Evolutionary conservation across 2,888 invertebrate species (phyloP), one percentile per base, ranked within the genome.

Genomic region (Apamea epomidion): DNA sequence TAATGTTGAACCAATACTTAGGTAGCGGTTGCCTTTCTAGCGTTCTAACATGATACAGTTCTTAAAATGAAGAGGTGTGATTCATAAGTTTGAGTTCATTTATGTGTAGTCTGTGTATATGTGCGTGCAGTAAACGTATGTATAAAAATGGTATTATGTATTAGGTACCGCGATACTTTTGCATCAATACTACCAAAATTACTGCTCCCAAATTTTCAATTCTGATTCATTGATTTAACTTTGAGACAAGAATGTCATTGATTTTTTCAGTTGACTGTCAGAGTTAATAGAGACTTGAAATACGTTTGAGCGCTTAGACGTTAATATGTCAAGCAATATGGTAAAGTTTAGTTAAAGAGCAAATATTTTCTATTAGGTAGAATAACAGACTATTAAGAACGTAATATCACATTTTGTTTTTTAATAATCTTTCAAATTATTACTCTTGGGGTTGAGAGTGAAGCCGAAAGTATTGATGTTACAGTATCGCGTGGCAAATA

Each of bases 1-100:
- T 76, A 65, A 79, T 65, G 78, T 72, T n/a, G 2, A 85, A 77
- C 54, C 37, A 78, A 82, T 76, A 51, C 18, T 86, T 64, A 79
- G 78, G 79, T 87, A 88, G 84, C 82, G 84, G 60, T 73, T 82
- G 81, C 7, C 76, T 87, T 81, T 71, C 68, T 71, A 80, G 78
- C 79, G 65, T 75, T 67, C 37, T 77, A 65, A 79, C 25, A 74
- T 70, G 58, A 74, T 73, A 71, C 10, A 48, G 25, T 71, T 83
- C 58, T 51, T 79, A 60, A 79, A 85, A 67, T 67, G 54, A 79
- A 68, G 32, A 58, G 54, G 37, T 79, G 65, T 74, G 73, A 71
- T 80, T 84, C 84, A 86, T 84, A 83, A 88, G 82, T 68, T 76
- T 78, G 16, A 29, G 78, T 83, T 78, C 6, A 51, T 74, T 79